Conservation (phyloP, 2,888 invertebrate genomes). For the Melieria crassipennis region DNA sequence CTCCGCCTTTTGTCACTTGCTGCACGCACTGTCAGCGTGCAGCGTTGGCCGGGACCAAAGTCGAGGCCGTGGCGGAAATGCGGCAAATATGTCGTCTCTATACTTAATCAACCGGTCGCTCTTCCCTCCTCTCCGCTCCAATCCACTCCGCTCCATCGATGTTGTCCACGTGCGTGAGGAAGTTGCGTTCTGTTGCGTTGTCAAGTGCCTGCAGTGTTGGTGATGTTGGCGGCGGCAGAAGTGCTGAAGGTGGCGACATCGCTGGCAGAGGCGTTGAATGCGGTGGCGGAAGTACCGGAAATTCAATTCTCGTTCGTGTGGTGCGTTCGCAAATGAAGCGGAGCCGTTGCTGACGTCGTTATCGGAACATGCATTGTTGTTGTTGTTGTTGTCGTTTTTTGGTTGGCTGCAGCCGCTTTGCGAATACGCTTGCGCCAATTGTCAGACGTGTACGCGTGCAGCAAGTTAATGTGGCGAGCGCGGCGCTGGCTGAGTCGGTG, state of each 20-base stretch:
- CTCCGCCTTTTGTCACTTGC: not conserved
- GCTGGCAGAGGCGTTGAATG: not conserved
- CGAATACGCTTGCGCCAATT: not conserved
- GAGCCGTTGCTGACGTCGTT: slow-evolving; percentile 7
- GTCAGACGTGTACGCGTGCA: too few relatives aligned
- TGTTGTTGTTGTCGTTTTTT: too few relatives aligned
- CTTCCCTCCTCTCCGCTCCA: slow-evolving; percentile 14
- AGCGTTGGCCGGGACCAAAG: not conserved
- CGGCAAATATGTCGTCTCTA: slow-evolving; percentile 35
- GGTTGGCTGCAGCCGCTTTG: not conserved
- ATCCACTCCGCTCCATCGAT: too few relatives aligned
- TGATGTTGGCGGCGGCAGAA: not conserved
- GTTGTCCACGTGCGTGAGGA: slow-evolving; percentile 45
- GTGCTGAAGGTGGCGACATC: not conserved
- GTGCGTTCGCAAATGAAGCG: slow-evolving; percentile 29
- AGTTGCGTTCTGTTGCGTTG: slow-evolving; percentile 32
- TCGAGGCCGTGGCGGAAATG: slow-evolving; percentile 13
- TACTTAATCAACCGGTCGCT: slow-evolving; percentile 59
- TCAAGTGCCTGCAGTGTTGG: not conserved
- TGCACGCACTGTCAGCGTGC: not conserved
- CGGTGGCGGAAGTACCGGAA: slow-evolving; percentile 25
- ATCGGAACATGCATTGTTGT: too few relatives aligned
- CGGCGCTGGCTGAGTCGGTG: too few relatives aligned
- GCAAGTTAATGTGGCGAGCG: too few relatives aligned
- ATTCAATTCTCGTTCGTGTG: slow-evolving; percentile 31